A percentile compares a stretch with the other conserved stretches of the same genome.
Conservation (phyloP, 2,113 vertebrate genomes). For the Leptobrachium leishanense region DNA sequence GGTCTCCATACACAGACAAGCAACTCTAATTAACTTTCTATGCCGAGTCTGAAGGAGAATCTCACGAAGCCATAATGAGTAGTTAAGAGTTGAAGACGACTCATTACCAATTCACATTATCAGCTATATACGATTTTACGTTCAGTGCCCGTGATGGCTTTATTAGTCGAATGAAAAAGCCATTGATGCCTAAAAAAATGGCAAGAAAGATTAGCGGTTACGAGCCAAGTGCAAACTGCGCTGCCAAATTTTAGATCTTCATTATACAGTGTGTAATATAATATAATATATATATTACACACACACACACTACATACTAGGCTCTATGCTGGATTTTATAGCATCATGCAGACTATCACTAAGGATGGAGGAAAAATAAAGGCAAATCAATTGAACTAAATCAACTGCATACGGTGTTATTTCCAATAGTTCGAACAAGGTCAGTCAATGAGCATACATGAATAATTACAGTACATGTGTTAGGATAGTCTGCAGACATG, state of each 20-base stretch:
- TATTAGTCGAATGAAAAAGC: constrained; percentile 21
- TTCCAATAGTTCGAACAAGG: too few relatives aligned
- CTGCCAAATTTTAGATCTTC: not conserved
- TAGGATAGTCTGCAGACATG: too few relatives aligned
- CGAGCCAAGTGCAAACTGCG: constrained; percentile 11
- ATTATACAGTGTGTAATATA: not conserved
- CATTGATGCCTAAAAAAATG: not conserved
- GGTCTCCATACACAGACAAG: not conserved
- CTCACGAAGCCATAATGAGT: constrained; percentile 3
- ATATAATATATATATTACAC: too few relatives aligned
- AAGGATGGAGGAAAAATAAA: constrained; percentile 9
- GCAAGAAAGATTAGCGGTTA: not conserved
- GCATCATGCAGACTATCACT: not conserved
- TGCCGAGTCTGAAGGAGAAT: constrained; percentile 15
- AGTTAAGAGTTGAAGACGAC: not conserved
- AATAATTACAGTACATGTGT: too few relatives aligned
- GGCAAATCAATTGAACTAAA: constrained; percentile 19
- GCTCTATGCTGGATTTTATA: too few relatives aligned
- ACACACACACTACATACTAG: too few relatives aligned
- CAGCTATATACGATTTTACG: constrained; percentile 23
- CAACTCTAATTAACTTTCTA: constrained; percentile 38
- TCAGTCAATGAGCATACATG: too few relatives aligned
- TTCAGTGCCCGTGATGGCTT: constrained; percentile 32
- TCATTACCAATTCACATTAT: constrained; percentile 19
- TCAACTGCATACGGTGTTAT: too few relatives aligned